Conservation (phyloP, 2,113 vertebrate genomes). For the Antigone vipio region DNA sequence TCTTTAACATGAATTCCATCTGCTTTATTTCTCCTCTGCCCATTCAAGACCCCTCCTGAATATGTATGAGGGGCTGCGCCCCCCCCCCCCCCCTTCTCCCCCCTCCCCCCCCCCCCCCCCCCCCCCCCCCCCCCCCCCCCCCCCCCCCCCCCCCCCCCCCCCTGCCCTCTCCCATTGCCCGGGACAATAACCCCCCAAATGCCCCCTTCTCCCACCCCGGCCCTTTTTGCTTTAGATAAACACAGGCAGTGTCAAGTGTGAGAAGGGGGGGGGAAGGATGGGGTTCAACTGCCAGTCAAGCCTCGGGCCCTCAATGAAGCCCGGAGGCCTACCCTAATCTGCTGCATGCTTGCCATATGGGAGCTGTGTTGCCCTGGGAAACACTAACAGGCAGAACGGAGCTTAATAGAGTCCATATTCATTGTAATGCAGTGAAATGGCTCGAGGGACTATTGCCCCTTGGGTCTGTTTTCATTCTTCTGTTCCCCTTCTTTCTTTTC, state of each 20-base stretch:
- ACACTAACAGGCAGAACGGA: constrained; percentile 99
- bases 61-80: constrained; percentile 84
- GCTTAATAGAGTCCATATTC: constrained; percentile 99
- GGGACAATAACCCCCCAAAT: constrained; percentile 83
- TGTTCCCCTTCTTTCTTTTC: constrained; percentile 70
- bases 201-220: constrained; percentile 66
- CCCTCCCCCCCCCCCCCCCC: constrained; percentile 31
- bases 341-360: constrained; percentile 95
- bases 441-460: constrained; percentile 87
- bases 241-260: constrained; percentile 99
- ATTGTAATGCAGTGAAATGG: constrained; percentile 99
- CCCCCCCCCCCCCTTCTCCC: constrained; percentile 10
- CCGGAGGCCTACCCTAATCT: constrained; percentile 86
- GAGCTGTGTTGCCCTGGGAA: constrained; percentile 94
- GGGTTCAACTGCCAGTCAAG: constrained; percentile 91
- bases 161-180: constrained; percentile 67
- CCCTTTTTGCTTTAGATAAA: constrained; percentile 90
- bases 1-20: constrained; percentile 85
- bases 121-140: constrained; percentile 5
- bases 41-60: constrained; percentile 81
- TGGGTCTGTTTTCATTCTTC: constrained; percentile 79
- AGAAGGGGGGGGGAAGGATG: constrained; percentile 74
- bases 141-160: constrained; percentile 37
- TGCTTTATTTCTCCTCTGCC: constrained; percentile 81
- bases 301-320: constrained; percentile 77